Percentiles rank a stretch among this genome's conserved stretches.
Evolutionary conservation across 1,140 invertebrate species (phyloP).

Genomic region (Teleopsis dalmanni): DNA sequence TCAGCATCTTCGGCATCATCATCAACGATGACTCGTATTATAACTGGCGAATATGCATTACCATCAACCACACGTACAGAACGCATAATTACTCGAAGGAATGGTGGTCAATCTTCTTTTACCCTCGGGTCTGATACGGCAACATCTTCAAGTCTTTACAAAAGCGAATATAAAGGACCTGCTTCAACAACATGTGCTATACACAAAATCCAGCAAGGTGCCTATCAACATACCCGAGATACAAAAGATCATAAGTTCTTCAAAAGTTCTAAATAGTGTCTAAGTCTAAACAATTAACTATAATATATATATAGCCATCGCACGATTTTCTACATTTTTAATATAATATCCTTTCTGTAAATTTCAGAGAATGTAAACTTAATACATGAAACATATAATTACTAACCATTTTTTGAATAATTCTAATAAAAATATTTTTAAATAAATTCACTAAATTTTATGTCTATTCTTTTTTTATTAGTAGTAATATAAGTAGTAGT

Average conservation of each 20-base stretch:
- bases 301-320: background rate
- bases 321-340: background rate
- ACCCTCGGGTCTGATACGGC: slow-evolving; percentile 56
- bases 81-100: slow-evolving; percentile 48
- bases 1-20: too few relatives aligned
- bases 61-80: slow-evolving; percentile 37
- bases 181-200: slow-evolving; percentile 68
- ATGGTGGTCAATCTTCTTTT: slow-evolving; percentile 64
- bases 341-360: background rate
- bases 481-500: too few relatives aligned
- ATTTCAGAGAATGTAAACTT: too few relatives aligned
- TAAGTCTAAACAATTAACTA: slow-evolving; percentile 5
- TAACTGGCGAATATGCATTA: too few relatives aligned
- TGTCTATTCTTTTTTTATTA: too few relatives aligned
- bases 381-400: too few relatives aligned
- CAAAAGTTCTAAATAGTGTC: slow-evolving; percentile 49
- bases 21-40: too few relatives aligned
- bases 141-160: slow-evolving; percentile 58
- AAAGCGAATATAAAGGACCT: slow-evolving; percentile 64
- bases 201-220: slow-evolving; percentile 63
- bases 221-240: slow-evolving; percentile 73
- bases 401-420: background rate
- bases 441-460: too few relatives aligned
- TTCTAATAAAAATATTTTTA: background rate
- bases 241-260: slow-evolving; percentile 78